Evolutionary conservation across 2,888 invertebrate species (phyloP).

Genomic region (Taphrorychus bicolor): DNA sequence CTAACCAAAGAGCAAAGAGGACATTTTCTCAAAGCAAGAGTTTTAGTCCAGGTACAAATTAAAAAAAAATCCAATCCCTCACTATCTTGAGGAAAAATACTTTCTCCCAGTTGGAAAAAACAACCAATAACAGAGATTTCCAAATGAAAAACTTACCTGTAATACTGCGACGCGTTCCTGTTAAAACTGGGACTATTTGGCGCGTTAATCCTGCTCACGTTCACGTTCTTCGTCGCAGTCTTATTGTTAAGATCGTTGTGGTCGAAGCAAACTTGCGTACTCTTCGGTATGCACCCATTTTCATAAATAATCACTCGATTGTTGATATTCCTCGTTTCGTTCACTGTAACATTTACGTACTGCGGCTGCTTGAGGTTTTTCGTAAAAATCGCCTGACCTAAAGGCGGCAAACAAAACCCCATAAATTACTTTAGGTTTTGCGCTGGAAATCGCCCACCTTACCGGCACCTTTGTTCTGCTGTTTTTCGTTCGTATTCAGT

Average conservation of each 20-base stretch:
- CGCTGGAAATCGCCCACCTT: background rate
- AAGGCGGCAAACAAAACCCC: background rate
- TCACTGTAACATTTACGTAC: conserved; percentile 58
- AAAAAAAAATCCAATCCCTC: too few relatives aligned
- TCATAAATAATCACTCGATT: conserved; percentile 57
- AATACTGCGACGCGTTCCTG: conserved; percentile 60
- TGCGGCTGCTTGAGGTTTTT: conserved; percentile 51
- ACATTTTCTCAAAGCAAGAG: too few relatives aligned
- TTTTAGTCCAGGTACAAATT: too few relatives aligned
- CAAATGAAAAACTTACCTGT: conserved; percentile 23
- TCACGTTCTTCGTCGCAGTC: conserved; percentile 52
- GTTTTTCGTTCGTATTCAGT: conserved; percentile 55
- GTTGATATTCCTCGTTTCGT: conserved; percentile 59
- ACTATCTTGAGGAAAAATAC: too few relatives aligned
- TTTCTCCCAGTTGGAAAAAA: too few relatives aligned
- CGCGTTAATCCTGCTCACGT: conserved; percentile 56
- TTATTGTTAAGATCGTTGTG: conserved; percentile 58
- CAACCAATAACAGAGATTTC: background rate
- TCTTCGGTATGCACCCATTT: conserved; percentile 57
- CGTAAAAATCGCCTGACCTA: conserved; percentile 54
- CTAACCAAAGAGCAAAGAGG: too few relatives aligned
- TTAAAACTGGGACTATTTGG: conserved; percentile 64
- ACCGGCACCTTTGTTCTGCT: conserved; percentile 52
- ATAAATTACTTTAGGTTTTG: too few relatives aligned
- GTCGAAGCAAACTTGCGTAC: conserved; percentile 52